A percentile compares a stretch with the other conserved stretches of the same genome.
Conservation (phyloP, 2,113 vertebrate genomes). For the Aegotheles bennettii region DNA sequence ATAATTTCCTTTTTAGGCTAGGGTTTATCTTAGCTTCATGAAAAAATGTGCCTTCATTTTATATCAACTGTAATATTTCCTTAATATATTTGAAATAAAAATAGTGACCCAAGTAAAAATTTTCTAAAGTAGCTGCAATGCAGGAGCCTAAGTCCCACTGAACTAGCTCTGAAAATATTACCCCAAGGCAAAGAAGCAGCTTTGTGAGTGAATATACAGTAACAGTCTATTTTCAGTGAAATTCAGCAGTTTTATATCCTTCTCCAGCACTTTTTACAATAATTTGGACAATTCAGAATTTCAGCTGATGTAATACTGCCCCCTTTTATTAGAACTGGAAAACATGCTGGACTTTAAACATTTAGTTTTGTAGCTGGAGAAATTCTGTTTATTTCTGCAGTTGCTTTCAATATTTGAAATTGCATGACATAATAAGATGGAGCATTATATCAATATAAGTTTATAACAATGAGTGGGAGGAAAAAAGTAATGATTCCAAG, state of each 20-base stretch:
- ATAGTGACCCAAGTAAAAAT: not conserved
- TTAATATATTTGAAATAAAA: not conserved
- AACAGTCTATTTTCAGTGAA: constrained; percentile 22
- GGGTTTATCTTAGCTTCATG: not conserved
- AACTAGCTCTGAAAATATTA: constrained; percentile 27
- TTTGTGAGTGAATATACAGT: not conserved
- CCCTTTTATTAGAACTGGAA: constrained; percentile 71
- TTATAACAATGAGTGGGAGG: constrained; percentile 49
- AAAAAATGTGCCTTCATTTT: not conserved
- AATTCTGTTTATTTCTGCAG: constrained; percentile 30
- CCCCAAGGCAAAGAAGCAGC: not conserved
- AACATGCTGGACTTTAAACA: constrained; percentile 22
- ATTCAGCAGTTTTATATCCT: not conserved
- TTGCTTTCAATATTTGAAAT: constrained; percentile 44
- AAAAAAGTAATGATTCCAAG: constrained; percentile 37
- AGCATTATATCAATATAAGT: constrained; percentile 64
- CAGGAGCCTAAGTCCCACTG: not conserved
- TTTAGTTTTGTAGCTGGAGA: not conserved
- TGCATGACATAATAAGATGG: constrained; percentile 58
- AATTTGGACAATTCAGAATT: constrained; percentile 37
- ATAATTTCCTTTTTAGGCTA: not conserved
- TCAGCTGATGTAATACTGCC: constrained; percentile 68
- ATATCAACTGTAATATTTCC: not conserved
- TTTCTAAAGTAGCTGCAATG: not conserved
- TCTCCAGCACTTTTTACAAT: not conserved